A percentile compares a stretch with the other conserved stretches of the same genome.
phyloP scores from a whole-genome alignment of 2,888 invertebrate species.

The Ctenicera cuprea region DNA sequence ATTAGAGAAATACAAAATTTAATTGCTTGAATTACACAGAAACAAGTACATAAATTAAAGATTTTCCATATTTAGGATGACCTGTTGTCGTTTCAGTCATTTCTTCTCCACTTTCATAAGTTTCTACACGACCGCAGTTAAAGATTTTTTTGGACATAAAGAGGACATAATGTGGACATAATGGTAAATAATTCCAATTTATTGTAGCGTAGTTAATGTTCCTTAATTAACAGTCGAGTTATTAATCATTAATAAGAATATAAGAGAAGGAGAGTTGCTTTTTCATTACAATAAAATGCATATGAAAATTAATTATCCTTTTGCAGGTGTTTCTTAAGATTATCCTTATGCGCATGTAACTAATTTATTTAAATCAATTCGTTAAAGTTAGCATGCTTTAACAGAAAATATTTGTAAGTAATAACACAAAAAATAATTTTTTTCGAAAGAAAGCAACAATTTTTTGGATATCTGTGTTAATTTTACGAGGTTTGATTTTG shows the following conservation, averaged over 20 bases:
- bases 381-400: neutral
- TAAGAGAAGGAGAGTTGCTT: neutral
- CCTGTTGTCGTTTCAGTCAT: conserved; percentile 24
- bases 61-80: conserved; percentile 36
- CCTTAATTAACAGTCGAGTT: conserved; percentile 29
- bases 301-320: conserved; percentile 20
- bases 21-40: conserved; percentile 20
- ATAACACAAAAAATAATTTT: neutral
- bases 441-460: too few relatives aligned
- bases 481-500: neutral
- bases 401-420: neutral
- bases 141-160: conserved; percentile 16
- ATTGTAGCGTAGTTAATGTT: conserved; percentile 17
- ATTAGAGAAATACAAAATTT: neutral
- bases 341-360: neutral
- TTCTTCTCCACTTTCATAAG: conserved; percentile 32
- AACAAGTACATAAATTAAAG: conserved; percentile 40
- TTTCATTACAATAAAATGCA: conserved; percentile 10
- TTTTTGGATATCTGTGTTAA: neutral
- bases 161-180: conserved; percentile 25
- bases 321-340: neutral
- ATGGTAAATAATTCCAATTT: conserved; percentile 24
- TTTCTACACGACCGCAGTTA: conserved; percentile 11
- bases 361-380: too few relatives aligned
- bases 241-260: neutral